Base-by-base conservation (phyloP, 2,797 vertebrate species). In the Pteropus rufus region DNA sequence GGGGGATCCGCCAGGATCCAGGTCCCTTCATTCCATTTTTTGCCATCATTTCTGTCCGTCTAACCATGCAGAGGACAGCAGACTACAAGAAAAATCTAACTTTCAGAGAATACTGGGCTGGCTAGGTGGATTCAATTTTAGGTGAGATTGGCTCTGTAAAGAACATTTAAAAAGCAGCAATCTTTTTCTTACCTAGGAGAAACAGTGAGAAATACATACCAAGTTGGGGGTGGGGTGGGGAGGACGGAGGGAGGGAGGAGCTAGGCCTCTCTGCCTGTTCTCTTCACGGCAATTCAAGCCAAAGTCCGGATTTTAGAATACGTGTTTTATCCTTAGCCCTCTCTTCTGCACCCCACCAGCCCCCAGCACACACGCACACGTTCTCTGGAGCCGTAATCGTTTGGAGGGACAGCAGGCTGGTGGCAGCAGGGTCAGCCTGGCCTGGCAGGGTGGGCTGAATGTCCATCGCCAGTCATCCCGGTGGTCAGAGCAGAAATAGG, bases 21-120 rank as follows among this genome's bases (percentile, higher is more conserved):
- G 44, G 41, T 24, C 56, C 72, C 76, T 26, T 16, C n/a, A 0
- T 67, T 86, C 60, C 2, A 49, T 49, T 34, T 92, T 93, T 87
- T 15, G 16, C 18, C n/a, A 0, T 26, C 23, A 8, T 0, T 41
- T 18, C 34, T 79, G 5, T 34, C 64, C 0, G 6, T 14, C 23
- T 21, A 0, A 0, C 4, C 4, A 0, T 2, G 2, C 34, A 4
- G 21, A 31, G 44, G 0, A 10, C 14, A 21, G 5, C 34, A 36
- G 54, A 6, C 16, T 1, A 0, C 14, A 4, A 15, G 34, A 14
- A 36, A 36, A 6, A 21, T 15, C 16, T 11, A 16, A 7, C 70
- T 29, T 23, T 23, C 39, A 23, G 70, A 39, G 62, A 18, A 21
- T 26, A 10, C 23, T 8, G 14, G n/a, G 23, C 24, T 29, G 36